phyloP scores from a whole-genome alignment of 1,140 invertebrate species.

The Drosophila elegans region DNA sequence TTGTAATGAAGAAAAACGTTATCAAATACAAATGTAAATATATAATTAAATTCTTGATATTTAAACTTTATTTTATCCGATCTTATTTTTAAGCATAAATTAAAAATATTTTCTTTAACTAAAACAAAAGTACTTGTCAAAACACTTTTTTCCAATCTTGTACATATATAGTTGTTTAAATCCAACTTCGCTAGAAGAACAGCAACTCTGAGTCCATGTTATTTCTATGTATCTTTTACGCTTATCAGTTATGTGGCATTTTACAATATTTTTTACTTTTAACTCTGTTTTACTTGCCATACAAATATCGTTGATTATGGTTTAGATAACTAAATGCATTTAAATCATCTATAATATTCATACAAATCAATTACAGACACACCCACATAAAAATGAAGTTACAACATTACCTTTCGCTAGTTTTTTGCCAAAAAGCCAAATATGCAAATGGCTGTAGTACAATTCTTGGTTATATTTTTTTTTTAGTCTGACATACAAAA shows the following conservation, averaged over 20 bases:
- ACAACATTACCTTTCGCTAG: slow-evolving; percentile 30
- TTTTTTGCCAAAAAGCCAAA: slow-evolving; percentile 29
- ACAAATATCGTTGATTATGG: slow-evolving; percentile 61
- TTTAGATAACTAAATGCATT: slow-evolving; percentile 58
- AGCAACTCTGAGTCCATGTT: slow-evolving; percentile 29
- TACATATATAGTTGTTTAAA: slow-evolving; percentile 5
- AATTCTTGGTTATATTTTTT: slow-evolving; percentile 21
- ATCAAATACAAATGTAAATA: no score
- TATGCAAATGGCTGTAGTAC: slow-evolving; percentile 26
- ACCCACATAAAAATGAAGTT: slow-evolving; percentile 32
- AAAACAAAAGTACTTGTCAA: slow-evolving; percentile 1
- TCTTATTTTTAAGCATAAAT: neutral
- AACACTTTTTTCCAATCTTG: slow-evolving; percentile 1
- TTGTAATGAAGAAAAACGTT: no score
- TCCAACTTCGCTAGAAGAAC: slow-evolving; percentile 27
- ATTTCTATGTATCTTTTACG: slow-evolving; percentile 42
- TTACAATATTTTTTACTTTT: slow-evolving; percentile 19
- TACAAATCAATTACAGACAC: slow-evolving; percentile 44
- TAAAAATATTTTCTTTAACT: neutral
- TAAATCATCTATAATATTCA: slow-evolving; percentile 47
- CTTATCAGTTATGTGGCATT: slow-evolving; percentile 53
- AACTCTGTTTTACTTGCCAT: slow-evolving; percentile 29
- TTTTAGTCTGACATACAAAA: slow-evolving; percentile 55
- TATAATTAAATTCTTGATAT: no score
- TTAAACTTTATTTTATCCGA: no score